phyloP scores from a whole-genome alignment of 64 coral and sea anemone species.

The Actinia equina region DNA sequence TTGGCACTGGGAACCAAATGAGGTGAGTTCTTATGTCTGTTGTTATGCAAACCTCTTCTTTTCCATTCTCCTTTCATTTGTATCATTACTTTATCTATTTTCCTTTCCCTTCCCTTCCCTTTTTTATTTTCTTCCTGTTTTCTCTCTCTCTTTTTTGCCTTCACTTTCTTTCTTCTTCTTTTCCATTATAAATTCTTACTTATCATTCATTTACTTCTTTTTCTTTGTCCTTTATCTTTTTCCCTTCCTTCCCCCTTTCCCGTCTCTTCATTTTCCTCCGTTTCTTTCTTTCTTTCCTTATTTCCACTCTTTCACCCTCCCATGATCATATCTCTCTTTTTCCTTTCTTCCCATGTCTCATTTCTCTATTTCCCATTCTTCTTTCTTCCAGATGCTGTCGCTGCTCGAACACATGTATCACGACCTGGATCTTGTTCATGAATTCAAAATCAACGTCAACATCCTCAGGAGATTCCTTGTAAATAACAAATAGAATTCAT shows the following conservation, averaged over 20 bases:
- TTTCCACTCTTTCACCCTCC: not conserved
- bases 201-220: too few species aligned
- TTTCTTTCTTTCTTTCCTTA: not conserved
- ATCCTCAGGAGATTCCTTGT: slow-evolving; percentile 74
- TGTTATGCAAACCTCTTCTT: too few species aligned
- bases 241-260: not conserved
- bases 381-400: slow-evolving; percentile 51
- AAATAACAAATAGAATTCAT: not conserved
- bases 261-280: not conserved
- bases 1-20: slow-evolving; percentile 88
- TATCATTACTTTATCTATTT: not conserved
- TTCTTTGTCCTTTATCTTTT: too few species aligned
- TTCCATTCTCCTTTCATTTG: not conserved
- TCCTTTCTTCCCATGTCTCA: not conserved
- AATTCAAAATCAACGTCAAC: slow-evolving; percentile 58
- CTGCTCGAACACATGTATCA: slow-evolving; percentile 74
- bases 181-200: too few species aligned
- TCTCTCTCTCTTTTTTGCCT: not conserved
- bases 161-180: too few species aligned
- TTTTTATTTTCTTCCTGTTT: not conserved
- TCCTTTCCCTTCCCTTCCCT: not conserved
- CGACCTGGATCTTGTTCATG: slow-evolving; percentile 55
- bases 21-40: slow-evolving; percentile 17
- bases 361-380: not conserved
- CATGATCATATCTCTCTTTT: not conserved